Evolutionary conservation across 2,888 invertebrate genomes (phyloP), one percentile per base, ranked within the genome.

Genomic region (Aquatica leii): DNA sequence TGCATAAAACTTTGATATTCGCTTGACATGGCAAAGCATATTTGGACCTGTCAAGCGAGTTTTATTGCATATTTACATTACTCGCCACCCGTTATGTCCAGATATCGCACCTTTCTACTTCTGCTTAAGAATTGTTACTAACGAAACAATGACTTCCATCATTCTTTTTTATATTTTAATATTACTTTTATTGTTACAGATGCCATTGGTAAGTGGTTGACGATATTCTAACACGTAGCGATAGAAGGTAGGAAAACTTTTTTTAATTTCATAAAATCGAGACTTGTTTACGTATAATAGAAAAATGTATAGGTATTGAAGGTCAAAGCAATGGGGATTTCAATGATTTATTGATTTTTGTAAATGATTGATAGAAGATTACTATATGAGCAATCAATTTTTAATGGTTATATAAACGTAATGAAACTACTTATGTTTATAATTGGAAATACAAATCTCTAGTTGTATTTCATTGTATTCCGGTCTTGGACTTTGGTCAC

Each of bases 181-280:
- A 24, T 67, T 59, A 81, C 78, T 80, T 79, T 78, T 80, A 85
- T 86, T 90, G 88, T 90, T 90, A 79, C 90, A 91, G 90, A 90
- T 86, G 90, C 90, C 82, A 89, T 90, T 88, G 90, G 90, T 91
- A 87, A 90, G 90, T 88, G 82, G 57, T 53, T 53, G 62, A 43
- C 24, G 20, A 12, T 55, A 41, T 31, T 40, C 46, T 46, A 11
- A 40, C 41, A 50, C 17, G 46, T 46, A 54, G 43, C 53, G 43
- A 37, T 18, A 43, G 15, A 41, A 65, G 65, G 65, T 65, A 65
- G 35, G 52, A 43, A 40, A 24, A 24, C n/a, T n/a, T n/a, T n/a
- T n/a, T n/a, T 34, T 34, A 9, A 6, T 34, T 34, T 34, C 34
- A n/a, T n/a, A n/a, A n/a, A n/a, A n/a, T n/a, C n/a, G n/a, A n/a